Base-by-base conservation (phyloP, 2,888 invertebrate species). In the Ernsta delagoae region DNA sequence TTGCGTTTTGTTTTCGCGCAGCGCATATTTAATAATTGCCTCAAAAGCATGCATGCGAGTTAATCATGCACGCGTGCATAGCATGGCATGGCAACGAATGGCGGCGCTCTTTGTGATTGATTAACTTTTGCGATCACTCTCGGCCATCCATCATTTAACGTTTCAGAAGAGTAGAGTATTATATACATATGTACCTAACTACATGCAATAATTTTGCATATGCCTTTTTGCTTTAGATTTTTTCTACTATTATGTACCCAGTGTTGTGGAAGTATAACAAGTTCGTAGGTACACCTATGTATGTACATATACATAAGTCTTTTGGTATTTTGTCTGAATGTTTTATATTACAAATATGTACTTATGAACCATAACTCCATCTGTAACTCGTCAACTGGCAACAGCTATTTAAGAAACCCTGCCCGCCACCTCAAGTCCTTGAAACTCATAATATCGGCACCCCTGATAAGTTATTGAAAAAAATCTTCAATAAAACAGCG, bases 91-190 rank as follows among this genome's bases (percentile, higher is more conserved):
- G 16, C 1, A 16, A 16, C 16, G 16, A 16, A 16, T 16, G 16
- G 36, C 36, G 36, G 36, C 41, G 9, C 41, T 43, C 53, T 54
- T 16, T 60, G 66, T 67, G 61, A 67, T 67, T 67, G 67, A 67
- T 67, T 67, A 67, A 67, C 67, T 61, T 50, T 56, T 56, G 54
- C 60, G 16, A 60, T 64, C 56, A 59, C 60, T 41, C 59, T 43
- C 59, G 34, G 59, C 36, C 61, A 61, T 67, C 67, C 60, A 67
- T 67, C 67, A 67, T 60, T 61, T 67, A 61, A 31, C 54, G 50
- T 41, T 60, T 34, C 60, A 60, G 50, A 50, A 16, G 7, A 6
- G 7, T 16, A 50, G 7, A 8, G 50, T n/a, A 50, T 45, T 11
- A 8, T 11, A 4, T 12, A 48, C n/a, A n/a, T n/a, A n/a, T n/a